Conservation (phyloP, 2,113 vertebrate species). For the Pandion haliaetus region DNA sequence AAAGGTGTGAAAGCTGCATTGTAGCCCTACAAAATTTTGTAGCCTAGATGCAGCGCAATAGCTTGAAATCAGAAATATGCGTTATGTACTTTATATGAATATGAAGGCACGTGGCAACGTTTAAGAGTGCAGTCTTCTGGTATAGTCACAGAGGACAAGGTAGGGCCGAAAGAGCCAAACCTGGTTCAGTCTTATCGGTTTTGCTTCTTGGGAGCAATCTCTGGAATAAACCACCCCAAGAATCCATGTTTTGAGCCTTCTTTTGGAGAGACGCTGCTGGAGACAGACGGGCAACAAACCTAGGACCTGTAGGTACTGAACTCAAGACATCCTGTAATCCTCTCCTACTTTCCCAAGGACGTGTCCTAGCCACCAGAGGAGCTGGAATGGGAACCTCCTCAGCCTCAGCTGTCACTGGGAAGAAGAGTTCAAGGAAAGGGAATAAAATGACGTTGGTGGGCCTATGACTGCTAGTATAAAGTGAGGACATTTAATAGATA, state of each 20-base stretch:
- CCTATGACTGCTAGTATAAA: not conserved
- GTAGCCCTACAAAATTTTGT: not conserved
- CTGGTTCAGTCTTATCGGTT: not conserved
- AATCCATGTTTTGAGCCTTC: not conserved
- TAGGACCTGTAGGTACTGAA: not conserved
- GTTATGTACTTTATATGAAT: not conserved
- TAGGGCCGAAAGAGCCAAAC: not conserved
- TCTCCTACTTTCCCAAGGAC: not conserved
- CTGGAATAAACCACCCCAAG: not conserved
- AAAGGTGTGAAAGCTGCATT: not conserved
- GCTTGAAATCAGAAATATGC: rapidly evolving
- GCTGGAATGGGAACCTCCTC: not conserved
- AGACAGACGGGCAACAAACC: not conserved
- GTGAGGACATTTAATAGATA: not conserved
- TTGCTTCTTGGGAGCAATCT: not conserved
- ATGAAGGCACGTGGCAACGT: rapidly evolving
- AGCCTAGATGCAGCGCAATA: not conserved
- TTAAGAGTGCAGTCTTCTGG: not conserved
- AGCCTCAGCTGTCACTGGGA: not conserved
- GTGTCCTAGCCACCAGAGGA: not conserved
- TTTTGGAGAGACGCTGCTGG: not conserved
- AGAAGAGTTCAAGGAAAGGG: not conserved
- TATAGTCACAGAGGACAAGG: not conserved
- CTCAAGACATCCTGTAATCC: not conserved
- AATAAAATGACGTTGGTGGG: not conserved